Conservation (phyloP, 2,797 vertebrate genomes). For the Alca torda region DNA sequence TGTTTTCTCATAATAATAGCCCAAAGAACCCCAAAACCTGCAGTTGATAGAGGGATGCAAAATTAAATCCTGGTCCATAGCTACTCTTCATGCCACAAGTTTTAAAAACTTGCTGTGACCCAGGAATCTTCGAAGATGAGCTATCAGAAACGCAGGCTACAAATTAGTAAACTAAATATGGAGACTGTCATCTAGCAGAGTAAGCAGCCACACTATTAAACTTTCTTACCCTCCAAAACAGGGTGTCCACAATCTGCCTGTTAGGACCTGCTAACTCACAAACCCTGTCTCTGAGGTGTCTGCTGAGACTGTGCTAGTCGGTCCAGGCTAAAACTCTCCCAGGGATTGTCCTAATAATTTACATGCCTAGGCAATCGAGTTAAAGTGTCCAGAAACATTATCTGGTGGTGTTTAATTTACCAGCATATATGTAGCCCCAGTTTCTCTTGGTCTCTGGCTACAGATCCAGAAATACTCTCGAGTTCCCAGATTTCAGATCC, state of each 20-base stretch:
- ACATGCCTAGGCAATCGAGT: fast-evolving
- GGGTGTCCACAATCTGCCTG: neutral
- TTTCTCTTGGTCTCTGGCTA: neutral
- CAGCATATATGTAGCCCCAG: neutral
- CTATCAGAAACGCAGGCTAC: neutral
- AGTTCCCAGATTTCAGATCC: neutral
- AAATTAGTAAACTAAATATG: neutral
- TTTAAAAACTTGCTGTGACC: neutral
- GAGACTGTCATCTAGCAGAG: neutral
- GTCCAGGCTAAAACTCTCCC: neutral
- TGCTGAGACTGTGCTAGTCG: neutral
- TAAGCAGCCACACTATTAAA: neutral
- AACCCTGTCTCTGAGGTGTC: neutral
- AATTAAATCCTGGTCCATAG: neutral
- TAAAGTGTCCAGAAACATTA: neutral
- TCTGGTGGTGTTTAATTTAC: neutral
- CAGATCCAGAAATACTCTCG: neutral
- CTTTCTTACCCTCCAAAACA: neutral
- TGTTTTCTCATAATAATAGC: neutral
- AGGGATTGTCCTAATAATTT: neutral
- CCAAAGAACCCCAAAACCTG: neutral
- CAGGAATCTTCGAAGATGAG: neutral
- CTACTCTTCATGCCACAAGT: neutral
- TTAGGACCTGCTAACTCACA: neutral
- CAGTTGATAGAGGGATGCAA: neutral